Conservation (phyloP, 2,797 vertebrate genomes). For the Tragopan temminckii region DNA sequence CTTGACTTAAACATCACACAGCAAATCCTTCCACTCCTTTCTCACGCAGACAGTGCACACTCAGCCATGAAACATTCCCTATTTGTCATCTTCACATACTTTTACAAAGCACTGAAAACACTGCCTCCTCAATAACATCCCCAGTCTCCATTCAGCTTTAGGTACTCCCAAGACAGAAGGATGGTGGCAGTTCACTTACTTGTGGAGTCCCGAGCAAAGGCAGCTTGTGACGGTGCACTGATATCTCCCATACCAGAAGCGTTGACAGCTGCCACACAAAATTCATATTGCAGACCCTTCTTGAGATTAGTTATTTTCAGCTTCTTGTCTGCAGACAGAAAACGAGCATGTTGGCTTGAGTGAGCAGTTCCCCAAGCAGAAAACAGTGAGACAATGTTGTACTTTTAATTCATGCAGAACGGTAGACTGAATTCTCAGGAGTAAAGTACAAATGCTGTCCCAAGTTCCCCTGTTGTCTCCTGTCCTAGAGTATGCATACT, state of each 20-base stretch:
- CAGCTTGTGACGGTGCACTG: slow-evolving; percentile 85
- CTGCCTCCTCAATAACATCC: accelerated
- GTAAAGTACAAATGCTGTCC: background rate
- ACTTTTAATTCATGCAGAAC: background rate
- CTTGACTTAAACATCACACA: background rate
- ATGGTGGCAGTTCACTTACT: slow-evolving; percentile 77
- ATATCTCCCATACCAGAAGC: slow-evolving; percentile 85
- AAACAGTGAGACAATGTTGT: background rate
- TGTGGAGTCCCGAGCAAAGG: slow-evolving; percentile 84
- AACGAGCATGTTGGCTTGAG: background rate
- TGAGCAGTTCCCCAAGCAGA: background rate
- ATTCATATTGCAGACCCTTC: slow-evolving; percentile 88
- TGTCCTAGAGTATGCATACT: background rate
- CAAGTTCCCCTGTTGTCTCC: background rate
- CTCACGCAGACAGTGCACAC: background rate
- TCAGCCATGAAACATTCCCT: background rate
- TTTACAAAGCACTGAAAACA: background rate
- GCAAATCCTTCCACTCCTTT: background rate
- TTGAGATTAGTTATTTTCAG: slow-evolving; percentile 82
- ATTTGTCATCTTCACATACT: background rate
- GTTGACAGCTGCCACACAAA: slow-evolving; percentile 88
- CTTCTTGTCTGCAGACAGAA: slow-evolving; percentile 73
- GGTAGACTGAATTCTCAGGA: background rate
- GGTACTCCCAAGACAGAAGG: background rate
- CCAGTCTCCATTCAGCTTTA: background rate